These are phyloP conservation scores for Simalia tracyae DNA, from an alignment of 2,797 vertebrate species.

Conservation along the genomic window DNA sequence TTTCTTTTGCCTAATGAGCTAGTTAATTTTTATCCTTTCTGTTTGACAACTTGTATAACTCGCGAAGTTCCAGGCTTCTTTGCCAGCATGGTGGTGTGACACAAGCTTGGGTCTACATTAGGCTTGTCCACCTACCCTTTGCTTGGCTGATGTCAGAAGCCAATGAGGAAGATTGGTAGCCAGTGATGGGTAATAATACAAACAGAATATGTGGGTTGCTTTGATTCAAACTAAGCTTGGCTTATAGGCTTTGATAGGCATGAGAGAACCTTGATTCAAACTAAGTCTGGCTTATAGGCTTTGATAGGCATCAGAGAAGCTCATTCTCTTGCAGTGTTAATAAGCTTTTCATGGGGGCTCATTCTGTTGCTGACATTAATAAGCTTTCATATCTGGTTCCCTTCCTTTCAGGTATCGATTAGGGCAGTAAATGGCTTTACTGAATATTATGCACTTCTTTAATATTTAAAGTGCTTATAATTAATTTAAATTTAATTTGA, in stretches of 20 bases:
- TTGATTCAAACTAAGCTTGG: background rate
- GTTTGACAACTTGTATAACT: slow-evolving; percentile 23
- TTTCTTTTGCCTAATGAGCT: slow-evolving; percentile 28
- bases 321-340: background rate
- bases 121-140: background rate
- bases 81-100: background rate
- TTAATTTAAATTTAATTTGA: too few species aligned
- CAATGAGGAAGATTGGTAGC: background rate
- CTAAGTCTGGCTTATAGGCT: background rate
- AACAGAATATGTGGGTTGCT: too few species aligned
- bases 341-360: background rate
- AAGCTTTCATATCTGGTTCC: background rate
- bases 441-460: too few species aligned
- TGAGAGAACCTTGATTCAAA: background rate
- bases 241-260: background rate
- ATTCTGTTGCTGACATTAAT: background rate
- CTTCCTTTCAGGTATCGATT: background rate
- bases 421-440: too few species aligned
- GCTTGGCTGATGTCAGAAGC: background rate
- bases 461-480: too few species aligned
- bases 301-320: background rate
- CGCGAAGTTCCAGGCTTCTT: background rate
- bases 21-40: slow-evolving; percentile 33
- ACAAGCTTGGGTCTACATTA: background rate
- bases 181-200: background rate